Conservation (phyloP, 2,113 vertebrate genomes). For the Podocnemis expansa region DNA sequence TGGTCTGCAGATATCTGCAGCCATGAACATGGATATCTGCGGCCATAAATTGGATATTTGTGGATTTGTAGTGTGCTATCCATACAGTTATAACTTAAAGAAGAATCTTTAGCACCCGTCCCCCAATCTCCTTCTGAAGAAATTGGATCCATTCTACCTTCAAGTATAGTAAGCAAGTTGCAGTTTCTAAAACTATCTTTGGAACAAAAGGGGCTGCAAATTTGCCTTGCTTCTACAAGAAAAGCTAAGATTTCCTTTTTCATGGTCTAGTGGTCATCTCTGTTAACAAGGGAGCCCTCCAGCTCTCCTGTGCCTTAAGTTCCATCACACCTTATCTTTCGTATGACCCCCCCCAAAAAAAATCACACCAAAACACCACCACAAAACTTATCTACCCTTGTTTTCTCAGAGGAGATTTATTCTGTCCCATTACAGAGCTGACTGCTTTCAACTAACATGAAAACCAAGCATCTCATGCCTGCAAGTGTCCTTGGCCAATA, state of each 20-base stretch:
- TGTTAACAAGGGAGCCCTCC: not conserved
- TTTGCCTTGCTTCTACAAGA: no score
- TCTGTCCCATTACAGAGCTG: rapidly evolving
- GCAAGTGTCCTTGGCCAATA: not conserved
- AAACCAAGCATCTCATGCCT: not conserved
- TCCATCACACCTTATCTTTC: rapidly evolving
- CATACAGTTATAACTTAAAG: not conserved
- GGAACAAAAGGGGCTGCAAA: not conserved
- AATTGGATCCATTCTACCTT: not conserved
- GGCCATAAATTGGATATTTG: no score
- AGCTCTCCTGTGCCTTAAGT: not conserved
- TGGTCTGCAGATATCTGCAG: no score
- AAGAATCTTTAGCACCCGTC: not conserved
- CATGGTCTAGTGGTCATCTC: rapidly evolving
- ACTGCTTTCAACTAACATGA: not conserved
- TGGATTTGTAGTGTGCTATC: no score
- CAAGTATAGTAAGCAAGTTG: not conserved
- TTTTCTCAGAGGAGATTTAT: not conserved
- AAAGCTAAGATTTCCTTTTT: not conserved
- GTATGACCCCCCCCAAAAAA: no score
- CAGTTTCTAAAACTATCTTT: not conserved
- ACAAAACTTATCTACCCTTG: not conserved
- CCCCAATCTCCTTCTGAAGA: not conserved
- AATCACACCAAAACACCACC: no score
- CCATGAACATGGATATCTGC: no score